A percentile compares a stretch with the other conserved stretches of the same genome.
Evolutionary conservation across 2,797 vertebrate species (phyloP).

Genomic region (Gila robusta): DNA sequence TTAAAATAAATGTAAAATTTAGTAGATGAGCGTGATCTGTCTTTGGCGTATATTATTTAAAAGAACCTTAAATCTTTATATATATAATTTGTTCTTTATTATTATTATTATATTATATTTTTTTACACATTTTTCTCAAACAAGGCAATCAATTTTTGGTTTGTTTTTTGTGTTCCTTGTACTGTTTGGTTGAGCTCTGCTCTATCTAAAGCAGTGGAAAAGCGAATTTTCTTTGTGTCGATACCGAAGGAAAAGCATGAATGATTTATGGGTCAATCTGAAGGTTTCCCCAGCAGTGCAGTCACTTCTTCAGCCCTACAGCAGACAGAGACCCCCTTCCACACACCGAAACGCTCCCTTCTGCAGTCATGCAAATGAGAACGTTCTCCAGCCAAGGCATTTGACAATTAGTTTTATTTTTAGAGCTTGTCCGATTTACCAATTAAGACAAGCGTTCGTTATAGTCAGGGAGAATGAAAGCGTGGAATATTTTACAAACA

Average conservation of each 20-base stretch:
- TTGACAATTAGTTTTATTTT: conserved; percentile 49
- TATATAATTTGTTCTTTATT: neutral
- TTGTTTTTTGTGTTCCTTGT: neutral
- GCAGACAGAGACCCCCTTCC: conserved; percentile 40
- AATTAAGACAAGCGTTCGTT: conserved; percentile 51
- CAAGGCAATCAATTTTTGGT: too few species aligned
- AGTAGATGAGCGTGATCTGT: neutral
- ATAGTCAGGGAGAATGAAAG: neutral
- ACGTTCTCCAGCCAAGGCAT: conserved; percentile 39
- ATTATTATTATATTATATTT: neutral
- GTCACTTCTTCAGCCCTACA: conserved; percentile 41
- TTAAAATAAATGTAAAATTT: conserved; percentile 1
- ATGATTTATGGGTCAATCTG: conserved; percentile 65
- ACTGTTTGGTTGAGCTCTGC: conserved; percentile 32
- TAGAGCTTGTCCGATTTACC: conserved; percentile 47
- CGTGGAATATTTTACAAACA: neutral
- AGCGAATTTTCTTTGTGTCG: conserved; percentile 56
- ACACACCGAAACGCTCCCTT: conserved; percentile 38
- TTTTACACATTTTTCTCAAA: neutral
- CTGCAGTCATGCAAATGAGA: conserved; percentile 60
- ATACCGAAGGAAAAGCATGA: conserved; percentile 59
- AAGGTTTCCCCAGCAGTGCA: conserved; percentile 54
- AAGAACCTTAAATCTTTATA: neutral
- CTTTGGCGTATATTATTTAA: neutral
- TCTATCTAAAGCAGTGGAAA: conserved; percentile 32